Evolutionary conservation across 2,888 invertebrate species (phyloP), one percentile per base, ranked within the genome.

Genomic region (Tethea ocularis): DNA sequence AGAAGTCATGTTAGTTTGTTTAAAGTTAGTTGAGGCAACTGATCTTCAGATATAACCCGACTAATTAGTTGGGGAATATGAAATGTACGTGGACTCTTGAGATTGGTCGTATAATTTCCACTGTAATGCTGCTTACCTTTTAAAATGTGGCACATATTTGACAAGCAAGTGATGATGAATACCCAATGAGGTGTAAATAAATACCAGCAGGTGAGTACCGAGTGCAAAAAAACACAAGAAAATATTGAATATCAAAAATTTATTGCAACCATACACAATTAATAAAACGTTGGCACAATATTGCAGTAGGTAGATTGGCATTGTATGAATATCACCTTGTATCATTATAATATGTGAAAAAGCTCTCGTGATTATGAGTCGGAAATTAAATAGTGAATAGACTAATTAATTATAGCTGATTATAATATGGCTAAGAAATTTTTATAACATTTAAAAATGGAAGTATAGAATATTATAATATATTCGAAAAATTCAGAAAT

Each of bases 231-330:
- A 80, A 80, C 64, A 71, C 68, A n/a, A 56, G 5, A 20, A 64
- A 61, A 57, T 75, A 76, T 69, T 74, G 80, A 84, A 85, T 89
- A 86, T 86, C 80, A 88, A 88, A 88, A 88, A 78, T 91, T 91
- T 89, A 90, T 88, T 90, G 83, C 74, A 88, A 88, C 78, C 81
- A 81, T 87, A 87, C 79, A 85, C 78, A 82, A 75, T 46, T 80
- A 80, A 78, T 68, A 77, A 84, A 86, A 73, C 75, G 85, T 90
- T 91, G 91, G 91, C 91, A 91, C 90, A 86, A 80, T 82, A 80
- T 84, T 85, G 85, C 81, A 74, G 70, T 72, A 71, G 71, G 76
- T 76, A 77, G 68, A 71, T 75, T 74, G 81, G 84, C 79, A 79
- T 80, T 78, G 13, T 69, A 68, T 67, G 60, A 38, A 66, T 71